These are phyloP conservation scores for Empis livida DNA, from an alignment of 2,888 invertebrate species.

Conservation along the genomic window DNA sequence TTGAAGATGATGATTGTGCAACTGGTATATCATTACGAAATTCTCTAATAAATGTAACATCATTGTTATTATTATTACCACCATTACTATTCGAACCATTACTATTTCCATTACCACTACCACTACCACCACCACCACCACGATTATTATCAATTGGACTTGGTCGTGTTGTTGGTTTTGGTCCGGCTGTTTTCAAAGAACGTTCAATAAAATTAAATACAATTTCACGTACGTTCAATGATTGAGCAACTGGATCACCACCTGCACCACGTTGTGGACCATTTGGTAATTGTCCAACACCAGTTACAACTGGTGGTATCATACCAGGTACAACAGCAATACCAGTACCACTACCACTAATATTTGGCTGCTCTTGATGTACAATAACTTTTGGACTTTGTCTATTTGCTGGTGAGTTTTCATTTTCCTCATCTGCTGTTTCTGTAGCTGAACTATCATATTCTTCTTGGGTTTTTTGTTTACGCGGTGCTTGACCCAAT, in stretches of 20 bases:
- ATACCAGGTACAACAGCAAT: conserved; percentile 15
- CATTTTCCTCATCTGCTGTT: conserved; percentile 78
- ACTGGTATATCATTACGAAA: conserved; percentile 32
- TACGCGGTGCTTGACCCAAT: conserved; percentile 33
- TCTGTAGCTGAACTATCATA: conserved; percentile 65
- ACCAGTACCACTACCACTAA: conserved; percentile 19
- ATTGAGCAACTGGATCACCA: conserved; percentile 28
- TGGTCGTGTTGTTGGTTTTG: conserved; percentile 17
- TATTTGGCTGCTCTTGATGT: conserved; percentile 18
- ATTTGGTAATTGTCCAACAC: conserved; percentile 16
- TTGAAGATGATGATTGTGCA: conserved; percentile 9
- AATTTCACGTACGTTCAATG: conserved; percentile 67
- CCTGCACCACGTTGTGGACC: conserved; percentile 18
- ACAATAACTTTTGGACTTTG: conserved; percentile 37
- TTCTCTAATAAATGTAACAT: conserved; percentile 35
- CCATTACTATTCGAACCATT: not conserved
- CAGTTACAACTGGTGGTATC: conserved; percentile 15
- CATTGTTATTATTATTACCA: conserved; percentile 19
- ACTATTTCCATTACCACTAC: conserved; percentile 6
- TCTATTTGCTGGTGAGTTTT: conserved; percentile 44
- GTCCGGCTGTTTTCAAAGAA: conserved; percentile 53
- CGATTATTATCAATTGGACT: not conserved
- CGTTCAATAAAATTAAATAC: conserved; percentile 74
- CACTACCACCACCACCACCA: conserved; percentile 9
- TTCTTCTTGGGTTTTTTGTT: conserved; percentile 43